Evolutionary conservation across 2,113 vertebrate genomes (phyloP), one percentile per base, ranked within the genome.

Genomic region (Cnemophilus loriae): DNA sequence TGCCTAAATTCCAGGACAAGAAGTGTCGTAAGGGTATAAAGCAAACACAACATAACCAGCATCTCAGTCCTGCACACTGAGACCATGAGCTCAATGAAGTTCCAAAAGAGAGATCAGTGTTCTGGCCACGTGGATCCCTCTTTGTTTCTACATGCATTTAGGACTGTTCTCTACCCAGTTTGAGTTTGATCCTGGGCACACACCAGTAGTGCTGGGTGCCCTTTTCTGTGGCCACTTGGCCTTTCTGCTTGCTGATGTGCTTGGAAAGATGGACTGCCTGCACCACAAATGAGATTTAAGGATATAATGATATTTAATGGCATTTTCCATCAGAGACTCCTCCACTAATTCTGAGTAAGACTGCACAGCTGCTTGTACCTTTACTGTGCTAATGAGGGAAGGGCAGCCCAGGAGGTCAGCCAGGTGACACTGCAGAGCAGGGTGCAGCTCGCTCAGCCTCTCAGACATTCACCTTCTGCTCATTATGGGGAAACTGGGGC

Each of bases 11-110:
- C 41, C 52, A 37, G 21, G 9, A 11, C 52, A 32, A 41, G 14
- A 73, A 32, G 28, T 2, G 0, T 13, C 13, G 5, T 13, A 6
- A 24, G 2, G 0, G 22, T n/a, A 11, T n/a, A 24, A 85, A 49
- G 9, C 44, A 60, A 41, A 30, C 22, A 26, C 21, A 67, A 3
- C 24, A 19, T 22, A 63, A 18, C 20, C 39, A 57, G 22, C 46
- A 7, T 16, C 60, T 84, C 42, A 10, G 28, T 59, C 59, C 49
- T 57, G 64, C 55, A 32, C 27, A 12, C 22, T 15, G 11, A 41
- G 46, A 44, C 59, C 60, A 15, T 2, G 4, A 77, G 22, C 74
- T 69, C 19, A 42, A 32, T 33, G n/a, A 69, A 39, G 24, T 27
- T 74, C n/a, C 37, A 39, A 16, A 52, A 24, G 68, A 65, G 41